These are phyloP conservation scores for Agriopis aurantiaria DNA, from an alignment of 2,888 invertebrate species.

Conservation along the genomic window DNA sequence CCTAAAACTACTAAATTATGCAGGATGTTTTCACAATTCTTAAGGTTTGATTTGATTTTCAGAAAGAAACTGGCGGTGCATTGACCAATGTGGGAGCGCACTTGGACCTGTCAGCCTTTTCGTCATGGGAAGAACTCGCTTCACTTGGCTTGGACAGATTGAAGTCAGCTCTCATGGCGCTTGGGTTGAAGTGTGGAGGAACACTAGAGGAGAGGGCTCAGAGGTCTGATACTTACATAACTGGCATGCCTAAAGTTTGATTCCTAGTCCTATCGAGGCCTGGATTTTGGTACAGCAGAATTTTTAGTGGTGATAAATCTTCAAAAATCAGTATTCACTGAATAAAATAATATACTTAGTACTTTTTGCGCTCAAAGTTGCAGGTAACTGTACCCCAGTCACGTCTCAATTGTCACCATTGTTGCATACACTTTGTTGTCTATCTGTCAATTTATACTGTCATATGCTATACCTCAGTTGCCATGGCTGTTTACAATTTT, in stretches of 20 bases:
- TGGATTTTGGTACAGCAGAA: too few relatives aligned
- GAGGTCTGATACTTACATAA: slow-evolving; percentile 75
- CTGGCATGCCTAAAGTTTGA: not conserved
- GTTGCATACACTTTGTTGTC: too few relatives aligned
- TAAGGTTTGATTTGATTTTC: slow-evolving; percentile 33
- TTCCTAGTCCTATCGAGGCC: not conserved
- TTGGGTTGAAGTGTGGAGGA: slow-evolving; percentile 99
- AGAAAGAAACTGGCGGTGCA: slow-evolving; percentile 97
- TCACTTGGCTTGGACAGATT: slow-evolving; percentile 98
- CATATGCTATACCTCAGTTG: not conserved
- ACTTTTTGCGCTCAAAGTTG: too few relatives aligned
- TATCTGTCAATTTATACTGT: too few relatives aligned
- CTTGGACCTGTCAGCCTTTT: slow-evolving; percentile 98
- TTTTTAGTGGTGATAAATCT: too few relatives aligned
- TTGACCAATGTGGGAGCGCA: slow-evolving; percentile 98
- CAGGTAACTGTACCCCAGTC: too few relatives aligned
- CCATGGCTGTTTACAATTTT: not conserved
- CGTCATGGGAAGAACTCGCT: slow-evolving; percentile 98
- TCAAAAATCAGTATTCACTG: too few relatives aligned
- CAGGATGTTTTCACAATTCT: not conserved
- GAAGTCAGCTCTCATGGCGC: slow-evolving; percentile 98
- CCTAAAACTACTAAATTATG: too few relatives aligned
- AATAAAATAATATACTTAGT: too few relatives aligned
- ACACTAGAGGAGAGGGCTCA: slow-evolving; percentile 99
- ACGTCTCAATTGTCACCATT: too few relatives aligned